Evolutionary conservation across 2,797 vertebrate genomes (phyloP), one percentile per base, ranked within the genome.

Genomic region (Hydrolagus colliei): DNA sequence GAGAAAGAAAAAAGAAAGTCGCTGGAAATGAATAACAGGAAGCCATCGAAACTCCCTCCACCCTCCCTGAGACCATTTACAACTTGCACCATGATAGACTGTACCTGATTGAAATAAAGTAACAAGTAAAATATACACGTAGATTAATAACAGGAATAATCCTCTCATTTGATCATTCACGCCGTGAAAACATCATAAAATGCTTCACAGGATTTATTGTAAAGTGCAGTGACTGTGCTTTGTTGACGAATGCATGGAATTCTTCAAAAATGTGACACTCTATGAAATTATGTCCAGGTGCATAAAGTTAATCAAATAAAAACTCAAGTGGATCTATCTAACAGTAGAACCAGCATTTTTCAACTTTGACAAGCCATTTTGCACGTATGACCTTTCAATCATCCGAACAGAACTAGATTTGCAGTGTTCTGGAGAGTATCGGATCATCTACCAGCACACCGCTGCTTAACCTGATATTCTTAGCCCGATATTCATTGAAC

Each of bases 281-380:
- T 52, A 41, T 35, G 16, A 41, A 20, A 71, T 84, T 41, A 41
- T 67, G 35, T 10, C 32, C 16, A 20, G 14, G 41, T 41, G 20
- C 79, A 71, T 10, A 71, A 84, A 84, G 9, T 67, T 84, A 71
- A 52, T 52, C 9, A 84, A 71, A 35, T 16, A 68, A 84, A 41
- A 35, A 1, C 16, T 71, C 4, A 27, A 84, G 65, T 9, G n/a
- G 68, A 6, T 52, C 32, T 68, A 32, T 71, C 65, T 20, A 68
- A 71, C 32, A 84, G 35, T 11, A 71, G 9, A 68, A 71, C 12
- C 16, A 41, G 27, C 65, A 84, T 71, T 84, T 41, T 18, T 68
- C 18, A 52, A 41, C 71, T 14, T 20, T 84, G 65, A 35, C 79
- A 63, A 82, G 32, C 8, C 68, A 52, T 67, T 68, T n/a, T 84